Conservation (phyloP, 2,113 vertebrate genomes). For the Brevimyrus niger region DNA sequence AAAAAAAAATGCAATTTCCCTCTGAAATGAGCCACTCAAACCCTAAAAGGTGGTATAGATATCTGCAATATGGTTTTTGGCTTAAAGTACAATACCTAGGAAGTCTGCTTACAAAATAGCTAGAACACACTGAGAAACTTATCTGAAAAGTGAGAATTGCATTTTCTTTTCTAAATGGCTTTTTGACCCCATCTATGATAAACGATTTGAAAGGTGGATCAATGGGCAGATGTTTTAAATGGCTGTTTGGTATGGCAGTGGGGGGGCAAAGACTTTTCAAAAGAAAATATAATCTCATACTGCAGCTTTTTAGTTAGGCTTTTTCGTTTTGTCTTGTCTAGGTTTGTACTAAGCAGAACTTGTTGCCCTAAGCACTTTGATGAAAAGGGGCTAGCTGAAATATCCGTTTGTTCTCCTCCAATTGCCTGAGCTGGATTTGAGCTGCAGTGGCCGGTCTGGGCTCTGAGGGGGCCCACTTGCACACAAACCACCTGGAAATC, state of each 20-base stretch:
- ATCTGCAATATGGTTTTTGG: background rate
- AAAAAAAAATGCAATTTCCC: background rate
- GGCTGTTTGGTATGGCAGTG: background rate
- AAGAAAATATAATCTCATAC: background rate
- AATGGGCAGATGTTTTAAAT: background rate
- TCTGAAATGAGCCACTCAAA: background rate
- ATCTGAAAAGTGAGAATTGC: background rate
- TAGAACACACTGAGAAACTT: background rate
- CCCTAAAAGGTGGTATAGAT: background rate
- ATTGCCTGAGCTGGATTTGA: background rate
- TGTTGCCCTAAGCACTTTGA: background rate
- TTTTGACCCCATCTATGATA: background rate
- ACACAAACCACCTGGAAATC: background rate
- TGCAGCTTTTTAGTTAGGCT: background rate
- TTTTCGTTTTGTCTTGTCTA: background rate
- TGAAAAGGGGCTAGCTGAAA: background rate
- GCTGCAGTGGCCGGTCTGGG: background rate
- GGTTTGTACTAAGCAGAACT: background rate
- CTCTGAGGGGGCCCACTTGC: background rate
- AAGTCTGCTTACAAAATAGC: background rate
- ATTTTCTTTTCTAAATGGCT: background rate
- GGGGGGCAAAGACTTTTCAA: background rate
- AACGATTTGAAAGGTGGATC: background rate
- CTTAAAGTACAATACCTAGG: background rate
- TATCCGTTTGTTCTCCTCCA: background rate